Base-by-base conservation (phyloP, 2,113 vertebrate species). In the Melanostigma gelatinosum region DNA sequence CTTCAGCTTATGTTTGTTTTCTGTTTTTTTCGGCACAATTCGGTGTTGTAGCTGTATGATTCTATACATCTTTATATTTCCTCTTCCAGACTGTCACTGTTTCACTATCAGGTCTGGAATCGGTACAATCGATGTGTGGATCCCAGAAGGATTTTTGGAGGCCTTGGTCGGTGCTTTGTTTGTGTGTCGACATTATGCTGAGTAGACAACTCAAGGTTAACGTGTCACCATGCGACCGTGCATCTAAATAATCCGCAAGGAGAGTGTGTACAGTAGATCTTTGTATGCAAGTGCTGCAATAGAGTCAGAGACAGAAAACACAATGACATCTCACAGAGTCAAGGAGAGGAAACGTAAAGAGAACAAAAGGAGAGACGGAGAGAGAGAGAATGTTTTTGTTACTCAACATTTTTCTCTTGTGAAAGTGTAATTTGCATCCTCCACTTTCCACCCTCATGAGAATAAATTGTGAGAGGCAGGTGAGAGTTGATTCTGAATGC, bases 151-250 rank as follows among this genome's bases (percentile, higher is more conserved):
- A 80, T 79, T 68, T 68, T 72, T 1, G 18, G 55, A 27, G 64
- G 55, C 75, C 42, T 70, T 44, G 60, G 57, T 67, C 42, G 64
- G 57, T 57, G 32, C 52, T 70, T 61, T 79, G 66, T 77, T 77
- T 77, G n/a, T 67, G 16, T 20, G 75, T 69, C 2, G 9, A 54
- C 60, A 61, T 63, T 57, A 64, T 64, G 34, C n/a, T 6, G 61
- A 32, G 20, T 72, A 18, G 3, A 4, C 24, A 72, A 54, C 58
- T 75, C 75, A 83, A 83, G 75, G 76, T 77, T 62, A 65, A 69
- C 24, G 72, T 79, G 60, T 85, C 86, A 83, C 75, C 68, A 29
- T 22, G 3, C 54, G 8, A 48, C 55, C n/a, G 11, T 75, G 86
- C 54, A 81, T 86, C 74, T 46, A 54, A 77, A 87, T 75, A 64